phyloP scores from a whole-genome alignment of 2,888 invertebrate genomes.

The Dilophus febrilis region DNA sequence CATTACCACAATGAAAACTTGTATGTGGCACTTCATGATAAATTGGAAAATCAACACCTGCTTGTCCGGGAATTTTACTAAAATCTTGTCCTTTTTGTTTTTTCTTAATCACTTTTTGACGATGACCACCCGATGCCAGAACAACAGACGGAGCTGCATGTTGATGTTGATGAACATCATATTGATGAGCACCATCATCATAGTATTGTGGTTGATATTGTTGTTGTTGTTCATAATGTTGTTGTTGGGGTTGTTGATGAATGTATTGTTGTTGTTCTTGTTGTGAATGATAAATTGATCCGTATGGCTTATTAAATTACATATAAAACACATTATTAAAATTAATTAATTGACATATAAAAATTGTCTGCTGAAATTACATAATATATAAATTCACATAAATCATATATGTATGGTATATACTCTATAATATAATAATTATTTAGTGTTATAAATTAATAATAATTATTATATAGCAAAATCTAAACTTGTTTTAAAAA shows the following conservation, averaged over 20 bases:
- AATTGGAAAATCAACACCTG: slow-evolving; percentile 68
- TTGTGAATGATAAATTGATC: background rate
- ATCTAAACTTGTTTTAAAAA: background rate
- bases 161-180: background rate
- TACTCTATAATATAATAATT: too few relatives aligned
- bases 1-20: slow-evolving; percentile 58
- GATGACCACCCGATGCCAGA: slow-evolving; percentile 4
- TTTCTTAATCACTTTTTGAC: slow-evolving; percentile 22
- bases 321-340: background rate
- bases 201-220: slow-evolving; percentile 19
- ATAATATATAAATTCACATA: too few relatives aligned
- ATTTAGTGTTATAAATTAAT: too few relatives aligned
- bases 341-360: too few relatives aligned
- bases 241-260: background rate
- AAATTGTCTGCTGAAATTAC: too few relatives aligned
- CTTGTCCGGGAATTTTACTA: slow-evolving; percentile 59
- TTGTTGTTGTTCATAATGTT: background rate
- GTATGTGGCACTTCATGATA: slow-evolving; percentile 64
- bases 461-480: too few relatives aligned
- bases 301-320: background rate
- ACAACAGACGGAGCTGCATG: background rate
- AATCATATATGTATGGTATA: too few relatives aligned
- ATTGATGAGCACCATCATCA: slow-evolving; percentile 4
- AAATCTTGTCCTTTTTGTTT: slow-evolving; percentile 56
- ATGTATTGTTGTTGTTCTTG: background rate